A percentile compares a stretch with the other conserved stretches of the same genome.
Conservation (phyloP, 2,797 vertebrate genomes). For the Nyctalus aviator region DNA sequence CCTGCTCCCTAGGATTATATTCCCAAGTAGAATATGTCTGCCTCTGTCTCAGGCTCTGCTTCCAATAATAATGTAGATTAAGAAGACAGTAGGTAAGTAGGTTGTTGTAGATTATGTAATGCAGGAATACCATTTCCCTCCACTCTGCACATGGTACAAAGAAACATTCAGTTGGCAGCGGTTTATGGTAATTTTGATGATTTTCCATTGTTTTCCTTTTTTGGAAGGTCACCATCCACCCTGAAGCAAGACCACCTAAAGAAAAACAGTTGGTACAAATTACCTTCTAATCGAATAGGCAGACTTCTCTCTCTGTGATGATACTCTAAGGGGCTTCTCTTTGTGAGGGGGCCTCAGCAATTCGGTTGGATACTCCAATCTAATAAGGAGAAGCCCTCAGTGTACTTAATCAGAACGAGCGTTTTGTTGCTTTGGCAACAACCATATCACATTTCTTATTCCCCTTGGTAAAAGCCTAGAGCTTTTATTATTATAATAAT, state of each 20-base stretch:
- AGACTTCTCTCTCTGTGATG: conserved; percentile 35
- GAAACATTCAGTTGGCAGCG: neutral
- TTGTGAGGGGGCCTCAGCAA: neutral
- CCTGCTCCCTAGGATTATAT: neutral
- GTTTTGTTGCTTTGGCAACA: conserved; percentile 66
- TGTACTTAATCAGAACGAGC: conserved; percentile 28
- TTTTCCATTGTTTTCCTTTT: conserved; percentile 55
- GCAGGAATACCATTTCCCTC: neutral
- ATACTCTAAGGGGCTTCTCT: neutral
- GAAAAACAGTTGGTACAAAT: conserved; percentile 61
- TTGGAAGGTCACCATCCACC: conserved; percentile 45
- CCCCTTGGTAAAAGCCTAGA: conserved; percentile 41
- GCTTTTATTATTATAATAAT: conserved; percentile 27
- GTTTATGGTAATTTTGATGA: neutral
- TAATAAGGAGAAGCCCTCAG: neutral
- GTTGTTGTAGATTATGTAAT: neutral
- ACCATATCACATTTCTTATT: conserved; percentile 31
- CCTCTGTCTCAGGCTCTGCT: neutral
- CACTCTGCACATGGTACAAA: neutral
- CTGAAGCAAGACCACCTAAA: conserved; percentile 49
- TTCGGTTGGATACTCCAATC: neutral
- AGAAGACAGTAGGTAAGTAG: conserved; percentile 47
- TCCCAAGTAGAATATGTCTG: neutral
- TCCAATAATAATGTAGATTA: conserved; percentile 53
- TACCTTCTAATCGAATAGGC: conserved; percentile 32